A percentile compares a stretch with the other conserved stretches of the same genome.
These are phyloP conservation scores for Formica aserva DNA, from an alignment of 2,888 invertebrate genomes.

Conservation along the genomic window DNA sequence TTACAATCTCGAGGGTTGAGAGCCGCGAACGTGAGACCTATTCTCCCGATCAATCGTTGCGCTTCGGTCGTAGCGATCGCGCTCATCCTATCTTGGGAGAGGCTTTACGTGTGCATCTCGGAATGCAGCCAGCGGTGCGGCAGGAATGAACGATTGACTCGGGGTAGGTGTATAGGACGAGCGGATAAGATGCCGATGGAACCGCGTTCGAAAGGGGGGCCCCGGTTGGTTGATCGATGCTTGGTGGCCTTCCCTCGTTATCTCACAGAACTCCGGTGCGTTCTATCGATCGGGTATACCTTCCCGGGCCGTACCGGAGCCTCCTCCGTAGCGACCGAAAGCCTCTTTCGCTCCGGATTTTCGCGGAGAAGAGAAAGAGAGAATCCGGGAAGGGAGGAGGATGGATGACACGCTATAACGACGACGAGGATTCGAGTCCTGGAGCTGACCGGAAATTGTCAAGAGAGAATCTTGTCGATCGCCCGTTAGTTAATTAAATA, in stretches of 20 bases:
- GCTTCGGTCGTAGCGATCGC: not conserved
- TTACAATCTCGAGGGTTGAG: not conserved
- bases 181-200: slow-evolving; percentile 44
- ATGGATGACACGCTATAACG: not conserved
- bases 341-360: slow-evolving; percentile 48
- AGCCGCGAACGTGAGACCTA: not conserved
- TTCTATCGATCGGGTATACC: slow-evolving; percentile 75
- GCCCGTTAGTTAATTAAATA: slow-evolving; percentile 30
- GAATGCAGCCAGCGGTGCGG: slow-evolving; percentile 23
- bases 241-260: slow-evolving; percentile 71
- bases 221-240: slow-evolving; percentile 73
- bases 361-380: slow-evolving; percentile 1
- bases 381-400: not conserved
- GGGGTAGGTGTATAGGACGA: slow-evolving; percentile 1
- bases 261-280: slow-evolving; percentile 73
- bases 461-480: slow-evolving; percentile 25
- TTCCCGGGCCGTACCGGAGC: slow-evolving; percentile 56
- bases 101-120: slow-evolving; percentile 5
- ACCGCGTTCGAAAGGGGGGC: slow-evolving; percentile 52
- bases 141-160: slow-evolving; percentile 47
- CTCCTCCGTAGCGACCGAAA: slow-evolving; percentile 28
- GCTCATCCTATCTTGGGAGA: not conserved
- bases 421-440: not conserved
- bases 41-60: slow-evolving; percentile 8
- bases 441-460: slow-evolving; percentile 42